phyloP scores from a whole-genome alignment of 2,113 vertebrate genomes.

The Castor canadensis region DNA sequence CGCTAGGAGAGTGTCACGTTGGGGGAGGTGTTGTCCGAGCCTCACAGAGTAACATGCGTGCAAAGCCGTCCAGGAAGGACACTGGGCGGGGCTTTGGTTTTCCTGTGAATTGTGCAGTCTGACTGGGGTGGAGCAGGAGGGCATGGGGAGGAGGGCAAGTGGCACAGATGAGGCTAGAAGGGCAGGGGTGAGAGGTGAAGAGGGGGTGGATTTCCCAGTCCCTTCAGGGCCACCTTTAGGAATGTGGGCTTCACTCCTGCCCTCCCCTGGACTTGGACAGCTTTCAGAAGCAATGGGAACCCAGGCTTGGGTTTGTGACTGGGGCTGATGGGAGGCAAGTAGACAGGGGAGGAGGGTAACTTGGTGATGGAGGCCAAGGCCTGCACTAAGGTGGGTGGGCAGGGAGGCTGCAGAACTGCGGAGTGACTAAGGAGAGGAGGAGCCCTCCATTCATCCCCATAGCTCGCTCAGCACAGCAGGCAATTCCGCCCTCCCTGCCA shows the following conservation, averaged over 20 bases:
- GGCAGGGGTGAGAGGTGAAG: neutral
- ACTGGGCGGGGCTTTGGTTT: too few species aligned
- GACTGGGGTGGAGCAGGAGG: neutral
- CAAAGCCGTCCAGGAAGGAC: too few species aligned
- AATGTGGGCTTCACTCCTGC: neutral
- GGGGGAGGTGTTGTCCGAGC: neutral
- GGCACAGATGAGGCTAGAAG: neutral
- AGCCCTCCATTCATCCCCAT: fast-evolving
- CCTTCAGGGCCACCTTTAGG: neutral
- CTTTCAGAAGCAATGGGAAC: too few species aligned
- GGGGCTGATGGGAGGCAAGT: neutral
- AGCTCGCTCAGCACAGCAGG: too few species aligned
- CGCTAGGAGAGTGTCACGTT: neutral
- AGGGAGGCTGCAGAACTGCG: fast-evolving
- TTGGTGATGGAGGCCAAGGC: fast-evolving
- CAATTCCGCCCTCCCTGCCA: too few species aligned
- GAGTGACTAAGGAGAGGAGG: neutral
- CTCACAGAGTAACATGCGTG: neutral
- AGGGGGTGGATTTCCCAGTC: too few species aligned
- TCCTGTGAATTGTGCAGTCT: too few species aligned
- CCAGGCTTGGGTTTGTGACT: too few species aligned
- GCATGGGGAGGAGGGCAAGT: fast-evolving
- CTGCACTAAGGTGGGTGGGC: neutral
- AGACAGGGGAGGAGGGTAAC: neutral
- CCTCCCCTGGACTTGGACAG: too few species aligned